Percentiles rank a stretch among this genome's conserved stretches.
Conservation (phyloP, 2,888 invertebrate genomes). For the Dioctria rufipes region DNA sequence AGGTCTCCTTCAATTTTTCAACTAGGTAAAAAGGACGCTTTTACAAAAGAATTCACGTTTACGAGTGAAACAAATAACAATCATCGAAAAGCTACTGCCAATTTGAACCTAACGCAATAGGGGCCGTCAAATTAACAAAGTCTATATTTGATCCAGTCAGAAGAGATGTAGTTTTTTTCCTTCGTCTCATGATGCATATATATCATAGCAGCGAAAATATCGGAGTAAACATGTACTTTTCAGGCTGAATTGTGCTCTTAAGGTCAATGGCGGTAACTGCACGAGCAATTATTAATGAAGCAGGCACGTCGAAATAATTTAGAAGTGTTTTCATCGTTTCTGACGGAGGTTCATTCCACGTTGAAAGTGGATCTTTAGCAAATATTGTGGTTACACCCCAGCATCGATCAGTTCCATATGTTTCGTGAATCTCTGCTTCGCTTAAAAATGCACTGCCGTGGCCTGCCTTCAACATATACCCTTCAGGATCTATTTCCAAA, state of each 20-base stretch:
- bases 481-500: constrained; percentile 76
- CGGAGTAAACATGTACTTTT: constrained; percentile 76
- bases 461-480: constrained; percentile 76
- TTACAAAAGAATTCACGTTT: constrained; percentile 82
- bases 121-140: constrained; percentile 78
- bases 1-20: too few relatives aligned
- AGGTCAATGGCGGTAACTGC: constrained; percentile 78
- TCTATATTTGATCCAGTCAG: constrained; percentile 83
- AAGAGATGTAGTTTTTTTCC: constrained; percentile 75
- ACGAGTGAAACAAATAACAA: constrained; percentile 78
- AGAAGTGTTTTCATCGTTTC: constrained; percentile 76
- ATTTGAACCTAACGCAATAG: constrained; percentile 76
- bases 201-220: constrained; percentile 76
- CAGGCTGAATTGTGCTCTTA: constrained; percentile 65
- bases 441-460: constrained; percentile 77
- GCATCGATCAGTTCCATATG: constrained; percentile 75
- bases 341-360: constrained; percentile 77
- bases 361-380: constrained; percentile 73
- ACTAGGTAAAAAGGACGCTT: constrained; percentile 75
- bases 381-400: constrained; percentile 75
- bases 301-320: constrained; percentile 83
- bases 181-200: constrained; percentile 76
- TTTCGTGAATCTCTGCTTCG: constrained; percentile 72
- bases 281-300: constrained; percentile 77
- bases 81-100: constrained; percentile 78